Conservation (phyloP, 2,797 vertebrate genomes). For the Mormyrops boulengeri region DNA sequence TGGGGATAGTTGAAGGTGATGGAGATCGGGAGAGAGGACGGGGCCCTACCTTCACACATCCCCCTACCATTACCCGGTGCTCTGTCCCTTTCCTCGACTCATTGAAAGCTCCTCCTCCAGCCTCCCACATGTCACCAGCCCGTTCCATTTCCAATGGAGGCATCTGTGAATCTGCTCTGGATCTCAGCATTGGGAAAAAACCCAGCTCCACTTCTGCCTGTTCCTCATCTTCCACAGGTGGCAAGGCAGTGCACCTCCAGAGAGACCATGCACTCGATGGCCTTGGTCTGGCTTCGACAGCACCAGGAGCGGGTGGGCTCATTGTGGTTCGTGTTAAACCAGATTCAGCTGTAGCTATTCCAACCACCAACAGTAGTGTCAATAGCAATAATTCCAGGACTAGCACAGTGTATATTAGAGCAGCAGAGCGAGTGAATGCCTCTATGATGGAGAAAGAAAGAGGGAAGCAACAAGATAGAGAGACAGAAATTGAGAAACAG, state of each 20-base stretch:
- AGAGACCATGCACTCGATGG: slow-evolving; percentile 65
- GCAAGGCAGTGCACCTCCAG: slow-evolving; percentile 53
- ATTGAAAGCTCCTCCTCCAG: slow-evolving; percentile 53
- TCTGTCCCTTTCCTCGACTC: slow-evolving; percentile 46
- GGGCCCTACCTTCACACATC: slow-evolving; percentile 53
- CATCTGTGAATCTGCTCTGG: slow-evolving; percentile 66
- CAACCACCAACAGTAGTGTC: slow-evolving; percentile 50
- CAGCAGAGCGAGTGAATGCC: slow-evolving; percentile 59
- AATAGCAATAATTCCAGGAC: slow-evolving; percentile 60
- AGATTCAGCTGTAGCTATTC: slow-evolving; percentile 47
- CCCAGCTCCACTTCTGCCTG: slow-evolving; percentile 48
- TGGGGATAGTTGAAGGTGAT: slow-evolving; percentile 46
- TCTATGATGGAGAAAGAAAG: slow-evolving; percentile 49
- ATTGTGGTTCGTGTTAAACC: slow-evolving; percentile 72
- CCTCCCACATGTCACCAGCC: slow-evolving; percentile 50
- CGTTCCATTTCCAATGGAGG: slow-evolving; percentile 62
- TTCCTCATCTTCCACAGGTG: slow-evolving; percentile 41
- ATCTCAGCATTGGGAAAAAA: slow-evolving; percentile 71
- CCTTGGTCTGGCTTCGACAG: slow-evolving; percentile 61
- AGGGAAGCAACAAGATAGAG: slow-evolving; percentile 23
- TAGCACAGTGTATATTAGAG: slow-evolving; percentile 58
- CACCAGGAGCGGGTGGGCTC: slow-evolving; percentile 53
- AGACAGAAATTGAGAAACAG: slow-evolving; percentile 53
- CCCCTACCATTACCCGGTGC: slow-evolving; percentile 51
- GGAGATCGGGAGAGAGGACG: slow-evolving; percentile 41